Evolutionary conservation across 1,140 invertebrate species (phyloP), one percentile per base, ranked within the genome.

Genomic region (Sinella curviseta): DNA sequence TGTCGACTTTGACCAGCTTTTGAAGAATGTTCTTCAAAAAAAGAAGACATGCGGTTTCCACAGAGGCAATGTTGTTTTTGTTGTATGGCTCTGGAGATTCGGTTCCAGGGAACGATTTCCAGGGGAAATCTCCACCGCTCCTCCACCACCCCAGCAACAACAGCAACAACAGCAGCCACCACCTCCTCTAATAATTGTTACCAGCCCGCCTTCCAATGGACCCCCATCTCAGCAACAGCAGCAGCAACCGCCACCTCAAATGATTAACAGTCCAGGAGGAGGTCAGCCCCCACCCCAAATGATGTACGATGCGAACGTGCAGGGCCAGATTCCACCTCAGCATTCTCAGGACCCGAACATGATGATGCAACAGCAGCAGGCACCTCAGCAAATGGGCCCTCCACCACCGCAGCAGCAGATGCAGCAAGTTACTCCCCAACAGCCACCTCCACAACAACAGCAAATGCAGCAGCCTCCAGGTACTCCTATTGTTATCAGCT

Each of bases 41-140:
- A 97, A 99, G 88, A 92, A 97, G 55, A 92, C 92, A 82, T 99
- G 97, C 86, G 99, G 98, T 98, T 96, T 99, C 87, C 91, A 95
- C 85, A 90, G 28, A 17, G 48, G 78, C 85, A 90, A 88, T 82
- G 70, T 74, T n/a, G n/a, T n/a, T n/a, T n/a, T n/a, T n/a, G n/a
- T n/a, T n/a, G n/a, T n/a, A n/a, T n/a, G n/a, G n/a, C n/a, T n/a
- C n/a, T n/a, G n/a, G n/a, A n/a, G n/a, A n/a, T n/a, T n/a, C n/a
- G n/a, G n/a, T n/a, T n/a, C n/a, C n/a, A n/a, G n/a, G n/a, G n/a
- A n/a, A n/a, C n/a, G n/a, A n/a, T n/a, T n/a, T n/a, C n/a, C n/a
- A n/a, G n/a, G n/a, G n/a, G n/a, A n/a, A n/a, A 12, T 80, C 85
- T 28, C 75, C 83, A 26, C 81, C 34, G 80, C 36, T 55, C 77